phyloP scores from a whole-genome alignment of 2,888 invertebrate genomes.

The Microctonus aethiopoides region DNA sequence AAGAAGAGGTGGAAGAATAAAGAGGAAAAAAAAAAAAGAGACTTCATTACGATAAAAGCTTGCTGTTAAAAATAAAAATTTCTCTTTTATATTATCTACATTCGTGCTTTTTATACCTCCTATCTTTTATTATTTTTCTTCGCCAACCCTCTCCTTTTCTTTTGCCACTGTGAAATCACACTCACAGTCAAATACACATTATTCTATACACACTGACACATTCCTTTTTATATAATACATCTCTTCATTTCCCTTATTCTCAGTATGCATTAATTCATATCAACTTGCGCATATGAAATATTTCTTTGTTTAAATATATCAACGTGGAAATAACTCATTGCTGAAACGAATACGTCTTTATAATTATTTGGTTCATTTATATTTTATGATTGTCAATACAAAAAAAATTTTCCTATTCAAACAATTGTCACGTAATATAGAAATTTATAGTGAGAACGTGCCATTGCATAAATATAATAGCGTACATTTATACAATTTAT shows the following conservation, averaged over 20 bases:
- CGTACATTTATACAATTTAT: no score
- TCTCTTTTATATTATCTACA: neutral
- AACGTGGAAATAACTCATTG: no score
- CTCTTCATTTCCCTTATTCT: neutral
- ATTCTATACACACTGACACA: constrained; percentile 25
- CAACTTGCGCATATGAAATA: no score
- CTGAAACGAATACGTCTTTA: no score
- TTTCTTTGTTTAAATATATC: neutral
- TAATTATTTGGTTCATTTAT: no score
- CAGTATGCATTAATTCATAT: neutral
- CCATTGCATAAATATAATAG: no score
- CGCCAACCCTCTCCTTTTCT: constrained; percentile 12
- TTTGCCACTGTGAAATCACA: neutral
- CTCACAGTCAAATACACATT: constrained; percentile 3
- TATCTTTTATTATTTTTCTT: constrained; percentile 26
- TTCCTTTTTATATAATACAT: constrained; percentile 26
- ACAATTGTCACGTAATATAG: no score
- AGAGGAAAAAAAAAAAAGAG: constrained; percentile 34
- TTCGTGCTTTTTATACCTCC: constrained; percentile 18
- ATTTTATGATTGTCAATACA: no score
- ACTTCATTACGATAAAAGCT: constrained; percentile 67
- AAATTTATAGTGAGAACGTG: no score
- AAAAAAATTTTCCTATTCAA: no score
- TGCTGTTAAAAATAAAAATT: constrained; percentile 24
- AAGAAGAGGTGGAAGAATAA: neutral